Base-by-base conservation (phyloP, 2,888 invertebrate species). In the Chymomyza fuscimana region DNA sequence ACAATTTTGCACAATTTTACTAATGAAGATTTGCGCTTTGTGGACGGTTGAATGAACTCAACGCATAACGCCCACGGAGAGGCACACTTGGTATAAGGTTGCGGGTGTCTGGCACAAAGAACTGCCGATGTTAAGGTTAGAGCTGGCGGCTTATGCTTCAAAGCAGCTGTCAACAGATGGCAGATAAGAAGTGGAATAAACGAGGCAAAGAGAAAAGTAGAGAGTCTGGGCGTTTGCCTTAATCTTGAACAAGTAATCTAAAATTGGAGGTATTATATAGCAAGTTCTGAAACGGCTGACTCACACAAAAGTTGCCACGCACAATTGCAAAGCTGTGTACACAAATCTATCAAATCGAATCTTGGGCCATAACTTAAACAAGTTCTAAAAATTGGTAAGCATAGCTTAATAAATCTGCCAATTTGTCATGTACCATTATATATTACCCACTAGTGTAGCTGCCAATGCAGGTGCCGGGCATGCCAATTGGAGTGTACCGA, bases 121-220 rank as follows among this genome's bases (percentile, higher is more conserved):
- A 71, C 72, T 46, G 40, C 40, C 40, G 40, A 68, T 70, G 74
- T 67, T 74, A 65, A 67, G 66, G 62, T 63, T 74, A 72, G 29
- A 68, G 58, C 66, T 65, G 60, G 29, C 29, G 22, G 40, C 40
- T 46, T 50, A 56, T 60, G 62, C 61, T 65, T 69, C 74, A 72
- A 65, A 73, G 67, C 72, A 77, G 72, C 77, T 82, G 83, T 82
- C 86, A 78, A 63, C 73, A 76, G 85, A 85, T 82, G 82, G 61
- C 72, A 75, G 78, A 83, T 85, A 83, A 81, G 72, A 46, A 10
- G 64, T 72, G 67, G 72, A 65, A 69, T 46, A 69, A 54, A 69
- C 73, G 65, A 56, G 59, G 16, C 58, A 56, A 40, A 61, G 65
- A 63, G 32, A 60, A 54, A 69, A 46, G 50, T 65, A 62, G 2